A percentile compares a stretch with the other conserved stretches of the same genome.
These are phyloP conservation scores for Glaucomys volans DNA, from an alignment of 2,113 vertebrate species.

Conservation along the genomic window DNA sequence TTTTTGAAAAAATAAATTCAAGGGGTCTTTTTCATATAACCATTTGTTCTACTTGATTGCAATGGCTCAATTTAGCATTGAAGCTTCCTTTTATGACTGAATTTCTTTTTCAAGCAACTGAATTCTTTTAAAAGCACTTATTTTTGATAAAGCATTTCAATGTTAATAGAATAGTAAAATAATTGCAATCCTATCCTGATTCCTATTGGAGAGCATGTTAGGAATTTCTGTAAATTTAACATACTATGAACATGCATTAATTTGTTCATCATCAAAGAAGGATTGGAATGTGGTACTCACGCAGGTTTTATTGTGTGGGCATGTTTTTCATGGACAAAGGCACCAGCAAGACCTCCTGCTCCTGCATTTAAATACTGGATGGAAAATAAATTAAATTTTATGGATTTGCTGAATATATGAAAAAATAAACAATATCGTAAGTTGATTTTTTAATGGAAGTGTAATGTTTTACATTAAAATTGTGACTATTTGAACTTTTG, in stretches of 20 bases:
- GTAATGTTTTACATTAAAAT: not conserved
- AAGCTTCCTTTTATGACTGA: slow-evolving; percentile 67
- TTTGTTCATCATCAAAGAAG: slow-evolving; percentile 20
- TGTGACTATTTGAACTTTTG: not conserved
- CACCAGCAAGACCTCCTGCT: slow-evolving; percentile 93
- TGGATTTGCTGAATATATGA: not conserved
- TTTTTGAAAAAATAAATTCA: slow-evolving; percentile 73
- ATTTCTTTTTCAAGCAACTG: slow-evolving; percentile 59
- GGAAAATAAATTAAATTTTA: slow-evolving; percentile 49
- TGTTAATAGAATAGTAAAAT: slow-evolving; percentile 48
- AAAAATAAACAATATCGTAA: not conserved
- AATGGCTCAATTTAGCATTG: slow-evolving; percentile 65
- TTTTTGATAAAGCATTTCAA: slow-evolving; percentile 24
- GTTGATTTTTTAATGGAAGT: too few relatives aligned
- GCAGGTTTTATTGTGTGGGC: slow-evolving; percentile 88
- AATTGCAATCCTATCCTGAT: slow-evolving; percentile 53
- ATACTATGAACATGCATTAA: slow-evolving; percentile 20
- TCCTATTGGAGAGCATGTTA: slow-evolving; percentile 28
- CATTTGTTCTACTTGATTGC: slow-evolving; percentile 61
- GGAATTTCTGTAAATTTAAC: slow-evolving; percentile 24
- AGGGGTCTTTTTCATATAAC: slow-evolving; percentile 75
- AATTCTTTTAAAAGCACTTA: slow-evolving; percentile 42
- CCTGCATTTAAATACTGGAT: slow-evolving; percentile 96
- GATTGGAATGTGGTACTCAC: slow-evolving; percentile 88
- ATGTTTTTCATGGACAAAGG: slow-evolving; percentile 95